phyloP scores from a whole-genome alignment of 2,797 vertebrate genomes.

The Peromyscus eremicus region DNA sequence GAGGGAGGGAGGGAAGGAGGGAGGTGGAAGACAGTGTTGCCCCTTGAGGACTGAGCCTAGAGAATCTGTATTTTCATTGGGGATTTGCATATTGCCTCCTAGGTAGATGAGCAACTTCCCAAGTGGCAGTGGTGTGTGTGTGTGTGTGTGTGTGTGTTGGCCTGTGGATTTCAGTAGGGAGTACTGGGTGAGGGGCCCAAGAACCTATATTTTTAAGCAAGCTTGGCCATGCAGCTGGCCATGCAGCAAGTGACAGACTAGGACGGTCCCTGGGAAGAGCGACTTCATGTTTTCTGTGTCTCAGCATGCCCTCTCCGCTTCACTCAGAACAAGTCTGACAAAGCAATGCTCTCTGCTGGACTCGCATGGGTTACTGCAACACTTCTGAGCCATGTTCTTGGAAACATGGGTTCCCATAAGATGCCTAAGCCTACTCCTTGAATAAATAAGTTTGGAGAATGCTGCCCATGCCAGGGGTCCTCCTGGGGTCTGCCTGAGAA shows the following conservation, averaged over 20 bases:
- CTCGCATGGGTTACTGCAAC: slow-evolving; percentile 63
- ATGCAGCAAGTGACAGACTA: accelerated
- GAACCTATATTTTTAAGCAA: neutral
- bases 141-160: neutral
- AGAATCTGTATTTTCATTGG: neutral
- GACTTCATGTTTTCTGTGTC: neutral
- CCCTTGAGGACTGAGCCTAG: neutral
- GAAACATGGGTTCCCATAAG: neutral
- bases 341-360: slow-evolving; percentile 78
- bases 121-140: neutral
- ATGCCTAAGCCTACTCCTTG: neutral
- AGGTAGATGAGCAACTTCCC: neutral
- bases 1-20: accelerated
- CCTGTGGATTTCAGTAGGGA: neutral
- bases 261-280: neutral
- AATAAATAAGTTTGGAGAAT: neutral
- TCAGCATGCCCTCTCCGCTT: accelerated
- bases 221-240: accelerated
- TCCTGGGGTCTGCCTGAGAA: neutral
- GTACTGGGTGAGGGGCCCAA: neutral
- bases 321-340: slow-evolving; percentile 39
- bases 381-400: neutral
- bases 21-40: neutral
- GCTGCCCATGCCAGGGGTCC: accelerated
- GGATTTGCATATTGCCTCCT: neutral